Evolutionary conservation across 2,113 vertebrate species (phyloP).

Genomic region (Isurus oxyrinchus): DNA sequence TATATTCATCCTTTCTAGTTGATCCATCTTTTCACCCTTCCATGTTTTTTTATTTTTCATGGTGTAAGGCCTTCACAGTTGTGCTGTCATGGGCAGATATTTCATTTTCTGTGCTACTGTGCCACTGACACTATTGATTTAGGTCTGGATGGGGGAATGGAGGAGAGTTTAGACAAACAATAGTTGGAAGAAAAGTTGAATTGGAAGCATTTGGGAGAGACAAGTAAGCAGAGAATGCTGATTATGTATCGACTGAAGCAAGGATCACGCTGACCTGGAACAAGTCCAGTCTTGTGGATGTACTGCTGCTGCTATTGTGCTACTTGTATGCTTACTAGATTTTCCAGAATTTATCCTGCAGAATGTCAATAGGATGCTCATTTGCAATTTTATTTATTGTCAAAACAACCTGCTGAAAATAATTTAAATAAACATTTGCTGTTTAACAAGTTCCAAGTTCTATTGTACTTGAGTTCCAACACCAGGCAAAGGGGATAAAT

Average conservation of each 20-base stretch:
- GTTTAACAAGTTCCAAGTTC: neutral
- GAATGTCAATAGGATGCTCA: neutral
- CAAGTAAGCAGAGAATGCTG: neutral
- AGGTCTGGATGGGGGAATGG: neutral
- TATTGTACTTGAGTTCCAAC: neutral
- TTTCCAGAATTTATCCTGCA: neutral
- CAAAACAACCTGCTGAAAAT: neutral
- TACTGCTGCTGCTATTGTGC: neutral
- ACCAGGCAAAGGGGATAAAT: neutral
- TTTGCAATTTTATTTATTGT: neutral
- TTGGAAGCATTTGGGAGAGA: neutral
- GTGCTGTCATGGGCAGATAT: neutral
- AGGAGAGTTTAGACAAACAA: neutral
- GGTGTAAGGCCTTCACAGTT: neutral
- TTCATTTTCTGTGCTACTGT: neutral
- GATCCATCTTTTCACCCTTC: neutral
- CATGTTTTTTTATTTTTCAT: neutral
- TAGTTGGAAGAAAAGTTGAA: neutral
- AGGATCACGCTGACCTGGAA: neutral
- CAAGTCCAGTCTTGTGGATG: neutral
- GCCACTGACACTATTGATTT: neutral
- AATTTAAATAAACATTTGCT: neutral
- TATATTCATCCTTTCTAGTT: neutral
- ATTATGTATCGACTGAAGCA: neutral
- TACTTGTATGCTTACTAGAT: neutral